Conservation (phyloP, 2,113 vertebrate species). For the Cochlearius cochlearius region DNA sequence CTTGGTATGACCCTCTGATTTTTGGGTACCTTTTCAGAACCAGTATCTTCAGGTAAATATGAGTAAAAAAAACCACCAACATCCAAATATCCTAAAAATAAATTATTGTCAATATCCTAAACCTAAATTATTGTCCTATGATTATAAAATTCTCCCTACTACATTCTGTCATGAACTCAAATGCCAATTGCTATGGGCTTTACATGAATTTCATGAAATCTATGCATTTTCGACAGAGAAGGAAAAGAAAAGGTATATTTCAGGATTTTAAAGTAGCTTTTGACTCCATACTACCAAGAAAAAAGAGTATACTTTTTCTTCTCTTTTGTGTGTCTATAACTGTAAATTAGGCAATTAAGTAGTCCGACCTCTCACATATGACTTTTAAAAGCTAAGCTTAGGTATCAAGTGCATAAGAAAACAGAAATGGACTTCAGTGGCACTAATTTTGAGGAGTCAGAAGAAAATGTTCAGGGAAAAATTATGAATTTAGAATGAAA, state of each 20-base stretch:
- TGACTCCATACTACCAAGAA: background rate
- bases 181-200: background rate
- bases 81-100: slow-evolving; percentile 27
- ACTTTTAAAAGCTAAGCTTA: background rate
- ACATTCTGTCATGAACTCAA: slow-evolving; percentile 3
- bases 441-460: background rate
- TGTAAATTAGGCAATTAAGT: background rate
- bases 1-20: background rate
- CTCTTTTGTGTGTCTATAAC: background rate
- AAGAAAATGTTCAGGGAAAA: background rate
- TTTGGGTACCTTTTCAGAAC: background rate
- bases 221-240: background rate
- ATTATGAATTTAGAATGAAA: background rate
- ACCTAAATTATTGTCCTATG: slow-evolving; percentile 12
- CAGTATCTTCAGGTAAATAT: background rate
- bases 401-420: background rate
- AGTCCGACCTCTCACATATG: background rate
- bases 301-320: background rate
- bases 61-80: background rate
- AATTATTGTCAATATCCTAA: slow-evolving; percentile 26
- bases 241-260: background rate
- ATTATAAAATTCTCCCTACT: background rate
- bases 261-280: background rate
- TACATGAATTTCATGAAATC: background rate
- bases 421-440: background rate